These are phyloP conservation scores for Melitaea cinxia DNA, from an alignment of 1,140 invertebrate genomes.

Conservation along the genomic window DNA sequence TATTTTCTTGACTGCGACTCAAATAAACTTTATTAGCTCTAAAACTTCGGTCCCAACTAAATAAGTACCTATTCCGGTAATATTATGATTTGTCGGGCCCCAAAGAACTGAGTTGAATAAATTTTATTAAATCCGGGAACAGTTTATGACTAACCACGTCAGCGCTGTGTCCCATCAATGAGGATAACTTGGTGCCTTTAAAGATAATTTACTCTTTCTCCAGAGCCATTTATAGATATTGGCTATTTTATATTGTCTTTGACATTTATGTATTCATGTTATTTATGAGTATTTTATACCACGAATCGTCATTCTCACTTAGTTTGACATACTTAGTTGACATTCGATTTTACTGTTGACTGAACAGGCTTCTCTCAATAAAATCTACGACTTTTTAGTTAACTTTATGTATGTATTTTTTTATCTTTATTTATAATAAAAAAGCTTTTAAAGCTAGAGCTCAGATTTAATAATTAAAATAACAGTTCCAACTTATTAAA, in stretches of 20 bases:
- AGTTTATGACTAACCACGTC: conserved; percentile 70
- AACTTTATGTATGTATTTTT: no score
- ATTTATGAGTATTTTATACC: neutral
- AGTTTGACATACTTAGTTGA: no score
- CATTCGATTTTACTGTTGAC: no score
- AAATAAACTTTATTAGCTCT: conserved; percentile 74
- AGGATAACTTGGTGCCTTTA: conserved; percentile 22
- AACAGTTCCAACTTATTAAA: no score
- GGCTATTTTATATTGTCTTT: conserved; percentile 1
- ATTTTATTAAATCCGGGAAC: conserved; percentile 77
- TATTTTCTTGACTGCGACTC: conserved; percentile 53
- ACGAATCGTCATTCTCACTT: no score
- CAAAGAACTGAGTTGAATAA: conserved; percentile 69
- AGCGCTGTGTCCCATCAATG: conserved; percentile 49
- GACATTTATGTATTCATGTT: neutral
- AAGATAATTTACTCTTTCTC: conserved; percentile 5
- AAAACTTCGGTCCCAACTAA: conserved; percentile 70
- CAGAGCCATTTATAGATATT: neutral
- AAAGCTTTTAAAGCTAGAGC: no score
- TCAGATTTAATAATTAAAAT: no score
- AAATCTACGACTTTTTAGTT: no score
- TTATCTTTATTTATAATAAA: no score
- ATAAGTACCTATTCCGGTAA: conserved; percentile 73
- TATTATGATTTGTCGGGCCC: conserved; percentile 77
- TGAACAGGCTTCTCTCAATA: no score